These are phyloP conservation scores for Stenopsyche tienmushanensis DNA, from an alignment of 1,140 invertebrate genomes.

Conservation along the genomic window DNA sequence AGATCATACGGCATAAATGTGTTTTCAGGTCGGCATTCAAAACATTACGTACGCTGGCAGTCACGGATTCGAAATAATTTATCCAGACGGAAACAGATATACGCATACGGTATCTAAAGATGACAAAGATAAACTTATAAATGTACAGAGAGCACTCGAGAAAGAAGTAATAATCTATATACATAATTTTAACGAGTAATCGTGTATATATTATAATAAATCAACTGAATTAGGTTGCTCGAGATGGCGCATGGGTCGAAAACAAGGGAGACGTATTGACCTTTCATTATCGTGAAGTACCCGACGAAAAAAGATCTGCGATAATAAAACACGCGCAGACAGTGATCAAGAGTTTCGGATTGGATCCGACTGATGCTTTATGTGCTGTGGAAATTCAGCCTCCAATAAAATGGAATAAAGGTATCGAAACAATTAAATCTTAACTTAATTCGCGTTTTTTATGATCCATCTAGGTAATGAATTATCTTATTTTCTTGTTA, in stretches of 20 bases:
- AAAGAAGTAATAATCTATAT: conserved; percentile 63
- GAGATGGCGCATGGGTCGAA: conserved; percentile 87
- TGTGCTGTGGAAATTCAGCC: conserved; percentile 85
- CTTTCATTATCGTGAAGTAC: conserved; percentile 85
- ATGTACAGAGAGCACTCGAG: conserved; percentile 74
- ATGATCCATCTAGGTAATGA: neutral
- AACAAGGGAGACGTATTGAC: conserved; percentile 85
- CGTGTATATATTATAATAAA: neutral
- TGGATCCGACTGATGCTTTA: conserved; percentile 74
- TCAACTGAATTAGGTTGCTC: conserved; percentile 61
- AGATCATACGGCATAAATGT: neutral
- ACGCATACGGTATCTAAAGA: conserved; percentile 86
- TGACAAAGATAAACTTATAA: conserved; percentile 75
- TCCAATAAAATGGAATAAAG: conserved; percentile 89
- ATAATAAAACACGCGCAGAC: conserved; percentile 68
- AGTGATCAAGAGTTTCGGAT: conserved; percentile 73
- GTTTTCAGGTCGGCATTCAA: conserved; percentile 72
- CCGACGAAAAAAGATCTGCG: conserved; percentile 61
- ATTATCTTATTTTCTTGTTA: neutral
- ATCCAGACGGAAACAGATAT: conserved; percentile 87
- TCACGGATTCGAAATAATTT: conserved; percentile 85
- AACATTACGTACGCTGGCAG: conserved; percentile 91
- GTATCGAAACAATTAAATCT: conserved; percentile 34
- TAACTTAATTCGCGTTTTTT: neutral
- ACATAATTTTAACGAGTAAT: neutral